Evolutionary conservation across 2,113 vertebrate genomes (phyloP).

Genomic region (Cairina moschata): DNA sequence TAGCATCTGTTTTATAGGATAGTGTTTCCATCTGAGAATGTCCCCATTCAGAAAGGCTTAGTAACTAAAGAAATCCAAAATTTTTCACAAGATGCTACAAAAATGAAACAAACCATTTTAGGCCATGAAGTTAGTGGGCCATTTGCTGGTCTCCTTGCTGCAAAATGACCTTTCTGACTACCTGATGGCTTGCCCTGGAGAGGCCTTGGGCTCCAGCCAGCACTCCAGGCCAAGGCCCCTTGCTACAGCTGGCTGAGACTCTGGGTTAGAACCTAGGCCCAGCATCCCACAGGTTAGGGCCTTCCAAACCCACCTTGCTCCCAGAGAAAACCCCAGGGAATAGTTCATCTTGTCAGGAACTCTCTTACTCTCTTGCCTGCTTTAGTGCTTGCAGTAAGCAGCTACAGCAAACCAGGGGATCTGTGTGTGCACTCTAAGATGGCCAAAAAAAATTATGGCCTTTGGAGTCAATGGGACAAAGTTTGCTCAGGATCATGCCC

Average conservation of each 20-base stretch:
- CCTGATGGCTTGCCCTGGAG: background rate
- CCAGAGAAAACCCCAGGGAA: background rate
- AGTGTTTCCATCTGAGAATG: background rate
- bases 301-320: background rate
- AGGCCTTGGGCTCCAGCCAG: background rate
- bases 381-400: background rate
- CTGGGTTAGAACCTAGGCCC: background rate
- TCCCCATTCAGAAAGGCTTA: background rate
- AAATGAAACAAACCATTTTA: background rate
- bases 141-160: background rate
- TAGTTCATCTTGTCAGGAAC: background rate
- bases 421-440: background rate
- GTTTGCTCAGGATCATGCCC: conserved; percentile 54
- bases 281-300: background rate
- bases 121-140: background rate
- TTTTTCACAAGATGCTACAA: background rate
- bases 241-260: accelerated
- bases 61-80: background rate
- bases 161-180: background rate
- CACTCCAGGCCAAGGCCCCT: background rate
- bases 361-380: background rate
- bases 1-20: background rate
- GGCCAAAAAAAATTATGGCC: conserved; percentile 16
- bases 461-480: background rate
- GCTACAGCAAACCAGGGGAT: background rate